phyloP scores from a whole-genome alignment of 2,113 vertebrate species.

The Circaetus gallicus region DNA sequence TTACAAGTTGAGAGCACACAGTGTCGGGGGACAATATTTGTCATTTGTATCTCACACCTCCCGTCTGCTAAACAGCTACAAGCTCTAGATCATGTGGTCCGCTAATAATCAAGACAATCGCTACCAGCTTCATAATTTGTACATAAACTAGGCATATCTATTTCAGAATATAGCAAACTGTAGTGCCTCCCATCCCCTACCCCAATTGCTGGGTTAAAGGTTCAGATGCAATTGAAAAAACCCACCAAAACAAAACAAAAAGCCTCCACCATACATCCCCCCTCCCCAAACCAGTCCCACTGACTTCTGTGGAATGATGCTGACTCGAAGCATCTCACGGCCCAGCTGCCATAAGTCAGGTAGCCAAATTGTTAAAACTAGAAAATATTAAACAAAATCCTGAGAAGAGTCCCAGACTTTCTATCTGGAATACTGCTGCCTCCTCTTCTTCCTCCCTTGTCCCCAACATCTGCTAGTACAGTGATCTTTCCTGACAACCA shows the following conservation, averaged over 20 bases:
- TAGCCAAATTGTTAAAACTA: neutral
- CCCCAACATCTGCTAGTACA: neutral
- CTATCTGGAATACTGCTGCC: neutral
- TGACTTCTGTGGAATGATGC: neutral
- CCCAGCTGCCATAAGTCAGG: neutral
- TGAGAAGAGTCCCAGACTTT: neutral
- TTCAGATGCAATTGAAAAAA: neutral
- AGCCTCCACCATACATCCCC: accelerated
- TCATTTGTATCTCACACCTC: neutral
- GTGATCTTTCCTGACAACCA: neutral
- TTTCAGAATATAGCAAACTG: neutral
- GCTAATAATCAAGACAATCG: neutral
- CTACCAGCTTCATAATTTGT: neutral
- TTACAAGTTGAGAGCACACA: neutral
- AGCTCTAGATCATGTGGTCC: accelerated
- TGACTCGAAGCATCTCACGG: neutral
- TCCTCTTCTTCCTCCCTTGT: neutral
- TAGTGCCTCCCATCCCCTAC: neutral
- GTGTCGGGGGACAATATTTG: neutral
- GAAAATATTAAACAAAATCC: neutral
- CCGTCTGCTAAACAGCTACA: neutral
- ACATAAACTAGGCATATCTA: neutral
- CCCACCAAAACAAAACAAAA: neutral
- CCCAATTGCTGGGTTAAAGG: neutral
- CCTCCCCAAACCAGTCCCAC: neutral